Evolutionary conservation across 2,797 vertebrate species (phyloP).

Genomic region (Falco concolor): DNA sequence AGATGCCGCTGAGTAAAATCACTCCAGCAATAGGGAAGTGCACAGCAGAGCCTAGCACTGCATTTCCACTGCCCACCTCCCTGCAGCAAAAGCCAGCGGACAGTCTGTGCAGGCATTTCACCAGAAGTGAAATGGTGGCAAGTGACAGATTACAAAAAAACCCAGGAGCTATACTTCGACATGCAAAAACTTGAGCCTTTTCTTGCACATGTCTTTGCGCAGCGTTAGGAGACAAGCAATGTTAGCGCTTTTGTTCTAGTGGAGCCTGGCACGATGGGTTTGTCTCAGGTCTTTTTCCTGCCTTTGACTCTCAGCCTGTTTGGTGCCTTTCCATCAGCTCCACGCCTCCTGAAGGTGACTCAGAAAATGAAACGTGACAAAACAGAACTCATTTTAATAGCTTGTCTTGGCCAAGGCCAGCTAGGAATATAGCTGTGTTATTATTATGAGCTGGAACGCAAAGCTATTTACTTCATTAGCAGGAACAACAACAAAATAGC

Average conservation of each 20-base stretch:
- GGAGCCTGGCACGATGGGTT: background rate
- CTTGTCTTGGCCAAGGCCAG: background rate
- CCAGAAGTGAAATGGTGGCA: background rate
- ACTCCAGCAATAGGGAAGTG: background rate
- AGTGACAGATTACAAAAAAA: background rate
- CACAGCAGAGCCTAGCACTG: background rate
- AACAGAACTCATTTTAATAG: slow-evolving; percentile 38
- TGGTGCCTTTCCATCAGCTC: background rate
- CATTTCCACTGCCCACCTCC: background rate
- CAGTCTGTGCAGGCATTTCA: background rate
- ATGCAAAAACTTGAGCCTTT: background rate
- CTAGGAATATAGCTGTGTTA: slow-evolving; percentile 10
- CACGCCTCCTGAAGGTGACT: background rate
- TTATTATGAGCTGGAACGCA: background rate
- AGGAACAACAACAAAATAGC: slow-evolving; percentile 16
- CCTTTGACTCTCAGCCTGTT: background rate
- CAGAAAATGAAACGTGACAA: slow-evolving; percentile 28
- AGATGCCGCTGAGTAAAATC: background rate
- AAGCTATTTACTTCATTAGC: slow-evolving; percentile 29
- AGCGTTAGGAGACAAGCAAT: background rate
- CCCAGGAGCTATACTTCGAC: background rate
- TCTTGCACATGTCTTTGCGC: background rate
- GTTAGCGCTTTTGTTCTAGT: background rate
- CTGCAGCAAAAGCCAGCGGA: background rate
- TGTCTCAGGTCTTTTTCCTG: background rate